Conservation (phyloP, 2,888 invertebrate genomes). For the Cremastobaeus sp. region DNA sequence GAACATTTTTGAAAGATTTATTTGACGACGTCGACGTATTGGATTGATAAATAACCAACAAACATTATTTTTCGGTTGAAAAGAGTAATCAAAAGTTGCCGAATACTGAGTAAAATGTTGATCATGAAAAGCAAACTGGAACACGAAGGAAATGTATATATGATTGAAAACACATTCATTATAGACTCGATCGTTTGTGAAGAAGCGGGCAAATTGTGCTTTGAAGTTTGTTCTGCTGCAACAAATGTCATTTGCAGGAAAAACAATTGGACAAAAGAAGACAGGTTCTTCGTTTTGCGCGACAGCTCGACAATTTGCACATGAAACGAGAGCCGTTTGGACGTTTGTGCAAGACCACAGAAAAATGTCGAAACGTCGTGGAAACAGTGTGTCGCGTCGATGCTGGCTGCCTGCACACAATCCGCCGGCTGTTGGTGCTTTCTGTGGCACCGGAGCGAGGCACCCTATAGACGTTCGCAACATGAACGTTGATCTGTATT, state of each 20-base stretch:
- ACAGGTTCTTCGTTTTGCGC: not conserved
- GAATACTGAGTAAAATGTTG: too few relatives aligned
- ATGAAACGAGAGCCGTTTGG: not conserved
- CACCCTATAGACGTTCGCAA: constrained; percentile 36
- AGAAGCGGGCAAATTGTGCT: too few relatives aligned
- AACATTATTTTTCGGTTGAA: too few relatives aligned
- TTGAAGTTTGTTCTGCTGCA: too few relatives aligned
- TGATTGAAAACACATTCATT: too few relatives aligned
- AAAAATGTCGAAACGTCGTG: constrained; percentile 32
- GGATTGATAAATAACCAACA: too few relatives aligned
- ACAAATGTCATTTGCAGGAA: not conserved
- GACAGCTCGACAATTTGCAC: constrained; percentile 16
- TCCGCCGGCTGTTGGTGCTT: constrained; percentile 4
- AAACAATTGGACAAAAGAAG: not conserved
- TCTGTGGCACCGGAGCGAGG: constrained; percentile 19
- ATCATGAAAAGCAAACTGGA: too few relatives aligned
- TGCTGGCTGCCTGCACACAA: constrained; percentile 20
- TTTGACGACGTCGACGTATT: too few relatives aligned
- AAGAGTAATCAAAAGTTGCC: too few relatives aligned
- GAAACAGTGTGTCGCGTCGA: constrained; percentile 34
- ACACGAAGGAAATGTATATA: too few relatives aligned
- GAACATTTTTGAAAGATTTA: too few relatives aligned
- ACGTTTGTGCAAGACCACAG: constrained; percentile 21
- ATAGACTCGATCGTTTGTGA: too few relatives aligned
- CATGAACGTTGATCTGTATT: constrained; percentile 45